A percentile compares a stretch with the other conserved stretches of the same genome.
phyloP scores from a whole-genome alignment of 2,888 invertebrate genomes.

The Plusia festucae region DNA sequence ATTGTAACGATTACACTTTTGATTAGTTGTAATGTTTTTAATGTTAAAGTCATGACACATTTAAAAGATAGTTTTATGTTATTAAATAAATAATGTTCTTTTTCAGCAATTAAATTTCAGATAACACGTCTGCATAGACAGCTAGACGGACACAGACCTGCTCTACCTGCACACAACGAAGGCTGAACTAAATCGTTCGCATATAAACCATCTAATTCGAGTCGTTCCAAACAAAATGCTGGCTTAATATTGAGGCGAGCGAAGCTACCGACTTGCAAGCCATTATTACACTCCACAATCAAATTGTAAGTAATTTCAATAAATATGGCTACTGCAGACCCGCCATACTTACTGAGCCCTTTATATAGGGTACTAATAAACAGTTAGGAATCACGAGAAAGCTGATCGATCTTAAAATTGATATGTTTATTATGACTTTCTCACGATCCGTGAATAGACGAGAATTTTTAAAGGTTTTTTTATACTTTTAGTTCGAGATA shows the following conservation, averaged over 20 bases:
- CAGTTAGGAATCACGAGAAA: constrained; percentile 88
- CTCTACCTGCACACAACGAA: constrained; percentile 22
- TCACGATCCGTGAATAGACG: constrained; percentile 77
- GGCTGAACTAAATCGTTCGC: constrained; percentile 53
- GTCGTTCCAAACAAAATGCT: constrained; percentile 79
- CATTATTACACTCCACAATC: constrained; percentile 84
- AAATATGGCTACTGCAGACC: constrained; percentile 80
- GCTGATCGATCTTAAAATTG: constrained; percentile 84
- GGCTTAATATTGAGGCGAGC: constrained; percentile 78
- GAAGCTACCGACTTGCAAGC: constrained; percentile 81
- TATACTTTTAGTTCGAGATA: constrained; percentile 40
- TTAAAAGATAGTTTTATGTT: too few species aligned
- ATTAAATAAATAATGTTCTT: too few species aligned
- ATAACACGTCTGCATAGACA: not conserved
- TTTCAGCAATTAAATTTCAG: too few species aligned
- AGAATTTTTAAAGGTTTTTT: constrained; percentile 43
- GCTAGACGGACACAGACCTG: not conserved
- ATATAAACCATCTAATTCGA: constrained; percentile 81
- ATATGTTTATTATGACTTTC: constrained; percentile 89
- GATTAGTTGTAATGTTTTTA: not conserved
- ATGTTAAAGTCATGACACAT: too few species aligned
- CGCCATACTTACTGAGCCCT: constrained; percentile 77
- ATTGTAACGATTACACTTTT: not conserved
- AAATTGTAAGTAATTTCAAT: constrained; percentile 89
- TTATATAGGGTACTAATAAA: constrained; percentile 86